A percentile compares a stretch with the other conserved stretches of the same genome.
These are phyloP conservation scores for Drosophila busckii DNA, from an alignment of 1,140 invertebrate species.

Conservation along the genomic window DNA sequence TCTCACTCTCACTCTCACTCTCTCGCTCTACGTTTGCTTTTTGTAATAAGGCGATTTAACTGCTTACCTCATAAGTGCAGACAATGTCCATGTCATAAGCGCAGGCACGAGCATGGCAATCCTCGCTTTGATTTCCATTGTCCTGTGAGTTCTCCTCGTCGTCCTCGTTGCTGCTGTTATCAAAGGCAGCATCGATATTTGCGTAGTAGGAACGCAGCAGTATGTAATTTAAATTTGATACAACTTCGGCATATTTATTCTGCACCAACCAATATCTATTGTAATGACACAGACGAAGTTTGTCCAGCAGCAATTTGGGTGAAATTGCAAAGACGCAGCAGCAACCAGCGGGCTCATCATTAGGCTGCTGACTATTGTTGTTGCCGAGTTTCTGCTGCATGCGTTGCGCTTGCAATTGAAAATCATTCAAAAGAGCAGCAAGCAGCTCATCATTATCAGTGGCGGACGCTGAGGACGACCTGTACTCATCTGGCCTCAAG, in stretches of 20 bases:
- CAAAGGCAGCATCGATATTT: constrained; percentile 50
- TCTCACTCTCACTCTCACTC: neutral
- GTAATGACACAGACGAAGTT: constrained; percentile 75
- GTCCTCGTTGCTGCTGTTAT: constrained; percentile 32
- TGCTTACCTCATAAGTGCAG: constrained; percentile 77
- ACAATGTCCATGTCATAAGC: constrained; percentile 56
- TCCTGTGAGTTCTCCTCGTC: constrained; percentile 6
- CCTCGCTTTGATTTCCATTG: too few species aligned
- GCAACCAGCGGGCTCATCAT: constrained; percentile 53
- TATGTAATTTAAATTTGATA: constrained; percentile 78
- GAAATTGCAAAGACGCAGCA: constrained; percentile 71
- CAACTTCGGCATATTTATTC: constrained; percentile 79
- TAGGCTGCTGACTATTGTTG: constrained; percentile 15
- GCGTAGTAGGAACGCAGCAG: constrained; percentile 64
- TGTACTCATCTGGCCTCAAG: constrained; percentile 32
- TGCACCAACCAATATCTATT: constrained; percentile 79
- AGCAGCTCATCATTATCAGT: constrained; percentile 78
- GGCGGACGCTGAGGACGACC: constrained; percentile 57
- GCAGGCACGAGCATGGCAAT: constrained; percentile 19
- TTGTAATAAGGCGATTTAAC: constrained; percentile 63
- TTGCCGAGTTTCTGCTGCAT: constrained; percentile 31
- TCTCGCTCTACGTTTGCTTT: neutral
- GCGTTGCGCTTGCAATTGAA: constrained; percentile 77
- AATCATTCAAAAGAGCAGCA: constrained; percentile 78
- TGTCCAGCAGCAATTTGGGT: constrained; percentile 78